A percentile compares a stretch with the other conserved stretches of the same genome.
Evolutionary conservation across 37 sponge, comb jelly and placozoan species (phyloP).

Genomic region (Chondrosia reniformis): DNA sequence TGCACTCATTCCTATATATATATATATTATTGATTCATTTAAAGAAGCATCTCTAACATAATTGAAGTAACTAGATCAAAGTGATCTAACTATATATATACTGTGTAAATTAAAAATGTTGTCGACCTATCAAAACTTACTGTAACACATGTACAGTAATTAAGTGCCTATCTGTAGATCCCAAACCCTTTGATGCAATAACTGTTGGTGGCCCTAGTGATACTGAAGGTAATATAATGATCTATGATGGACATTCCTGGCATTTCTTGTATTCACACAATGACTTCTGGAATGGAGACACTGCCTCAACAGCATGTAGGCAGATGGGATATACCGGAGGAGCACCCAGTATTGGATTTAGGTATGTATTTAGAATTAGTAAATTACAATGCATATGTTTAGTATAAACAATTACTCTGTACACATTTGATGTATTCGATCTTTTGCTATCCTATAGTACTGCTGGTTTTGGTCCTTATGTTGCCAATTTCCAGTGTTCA

Average conservation of each 20-base stretch:
- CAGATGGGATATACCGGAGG: background rate
- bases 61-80: background rate
- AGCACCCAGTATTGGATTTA: too few relatives aligned
- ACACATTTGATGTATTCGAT: too few relatives aligned
- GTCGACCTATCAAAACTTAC: too few relatives aligned
- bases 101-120: background rate
- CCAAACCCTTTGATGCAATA: background rate
- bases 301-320: background rate
- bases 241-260: background rate
- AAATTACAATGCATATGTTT: too few relatives aligned
- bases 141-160: too few relatives aligned
- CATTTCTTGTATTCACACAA: background rate
- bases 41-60: background rate
- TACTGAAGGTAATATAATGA: background rate
- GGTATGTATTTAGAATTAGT: too few relatives aligned
- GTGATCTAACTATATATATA: background rate
- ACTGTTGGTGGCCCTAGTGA: background rate
- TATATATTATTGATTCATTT: background rate
- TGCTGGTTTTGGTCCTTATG: too few relatives aligned
- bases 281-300: background rate
- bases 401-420: too few relatives aligned
- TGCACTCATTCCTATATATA: background rate
- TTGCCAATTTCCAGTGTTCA: too few relatives aligned
- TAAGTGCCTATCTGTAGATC: too few relatives aligned
- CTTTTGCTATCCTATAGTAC: too few relatives aligned